These are phyloP conservation scores for Eilema griseolum DNA, from an alignment of 2,888 invertebrate species.

Conservation along the genomic window DNA sequence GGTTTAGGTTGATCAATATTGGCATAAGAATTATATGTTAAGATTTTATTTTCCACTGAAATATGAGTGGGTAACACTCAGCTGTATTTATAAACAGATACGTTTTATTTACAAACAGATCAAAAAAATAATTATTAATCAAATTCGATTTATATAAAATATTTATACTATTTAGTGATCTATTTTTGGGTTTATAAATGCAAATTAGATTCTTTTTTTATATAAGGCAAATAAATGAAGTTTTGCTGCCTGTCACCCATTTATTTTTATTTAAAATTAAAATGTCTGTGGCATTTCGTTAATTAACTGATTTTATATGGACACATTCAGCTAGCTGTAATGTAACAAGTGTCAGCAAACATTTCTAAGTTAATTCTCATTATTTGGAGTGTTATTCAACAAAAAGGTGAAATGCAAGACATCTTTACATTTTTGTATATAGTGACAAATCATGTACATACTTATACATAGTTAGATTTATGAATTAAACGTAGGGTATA, in stretches of 20 bases:
- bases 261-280: background rate
- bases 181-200: background rate
- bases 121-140: background rate
- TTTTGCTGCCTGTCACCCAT: background rate
- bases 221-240: background rate
- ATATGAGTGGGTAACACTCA: background rate
- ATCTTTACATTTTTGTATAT: slow-evolving; percentile 45
- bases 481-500: slow-evolving; percentile 67
- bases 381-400: slow-evolving; percentile 17
- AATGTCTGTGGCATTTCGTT: background rate
- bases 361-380: slow-evolving; percentile 3
- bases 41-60: background rate
- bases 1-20: background rate
- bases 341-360: background rate
- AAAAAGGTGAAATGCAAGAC: slow-evolving; percentile 21
- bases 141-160: background rate
- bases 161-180: background rate
- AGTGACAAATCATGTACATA: slow-evolving; percentile 45
- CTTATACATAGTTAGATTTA: slow-evolving; percentile 67
- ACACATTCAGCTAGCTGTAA: slow-evolving; percentile 7
- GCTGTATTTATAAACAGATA: background rate
- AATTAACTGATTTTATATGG: background rate
- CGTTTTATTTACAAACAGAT: background rate
- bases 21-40: background rate
- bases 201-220: background rate